These are phyloP conservation scores for Alethe castanea DNA, from an alignment of 2,113 vertebrate species.

Conservation along the genomic window DNA sequence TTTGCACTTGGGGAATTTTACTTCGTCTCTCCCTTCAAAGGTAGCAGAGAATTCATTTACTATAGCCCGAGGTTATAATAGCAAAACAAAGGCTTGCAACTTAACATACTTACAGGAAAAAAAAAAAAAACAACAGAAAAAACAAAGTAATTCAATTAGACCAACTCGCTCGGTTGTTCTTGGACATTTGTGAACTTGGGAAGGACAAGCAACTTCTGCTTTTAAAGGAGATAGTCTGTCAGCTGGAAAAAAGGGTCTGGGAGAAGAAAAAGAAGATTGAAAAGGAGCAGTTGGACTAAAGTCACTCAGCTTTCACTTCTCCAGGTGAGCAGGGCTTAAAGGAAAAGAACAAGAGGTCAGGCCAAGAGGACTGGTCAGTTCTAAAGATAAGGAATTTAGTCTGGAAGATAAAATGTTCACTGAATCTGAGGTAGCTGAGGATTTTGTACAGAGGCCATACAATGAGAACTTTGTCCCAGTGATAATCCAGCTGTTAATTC, in stretches of 20 bases:
- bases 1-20: slow-evolving; percentile 82
- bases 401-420: slow-evolving; percentile 26
- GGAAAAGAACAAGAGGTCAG: background rate
- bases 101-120: slow-evolving; percentile 55
- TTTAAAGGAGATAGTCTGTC: background rate
- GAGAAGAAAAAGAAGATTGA: background rate
- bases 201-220: slow-evolving; percentile 24
- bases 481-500: slow-evolving; percentile 30
- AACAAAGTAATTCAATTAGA: slow-evolving; percentile 63
- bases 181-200: slow-evolving; percentile 57
- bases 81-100: slow-evolving; percentile 78
- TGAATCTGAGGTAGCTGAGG: background rate
- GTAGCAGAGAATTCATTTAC: slow-evolving; percentile 84
- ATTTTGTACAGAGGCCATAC: background rate
- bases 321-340: background rate
- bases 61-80: slow-evolving; percentile 76
- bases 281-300: background rate
- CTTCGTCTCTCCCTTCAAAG: slow-evolving; percentile 84
- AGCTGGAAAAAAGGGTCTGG: slow-evolving; percentile 5
- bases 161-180: slow-evolving; percentile 6
- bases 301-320: background rate
- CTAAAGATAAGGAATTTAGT: background rate
- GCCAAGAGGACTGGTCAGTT: slow-evolving; percentile 20
- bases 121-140: background rate
- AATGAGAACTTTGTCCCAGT: background rate